These are phyloP conservation scores for Porites lutea DNA, from an alignment of 64 coral and sea anemone genomes.

Conservation along the genomic window DNA sequence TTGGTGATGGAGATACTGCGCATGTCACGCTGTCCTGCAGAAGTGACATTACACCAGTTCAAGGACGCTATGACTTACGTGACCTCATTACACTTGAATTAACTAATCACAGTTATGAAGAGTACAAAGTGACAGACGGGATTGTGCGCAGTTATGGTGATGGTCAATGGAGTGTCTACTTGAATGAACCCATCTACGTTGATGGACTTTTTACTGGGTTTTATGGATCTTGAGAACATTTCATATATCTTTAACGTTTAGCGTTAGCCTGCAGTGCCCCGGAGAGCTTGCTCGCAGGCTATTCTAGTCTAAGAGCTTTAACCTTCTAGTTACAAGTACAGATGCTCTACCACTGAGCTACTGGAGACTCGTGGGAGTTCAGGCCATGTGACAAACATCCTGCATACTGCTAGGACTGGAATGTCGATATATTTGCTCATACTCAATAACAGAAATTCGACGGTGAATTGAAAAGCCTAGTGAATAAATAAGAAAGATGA, in stretches of 20 bases:
- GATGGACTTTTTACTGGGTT: constrained; percentile 51
- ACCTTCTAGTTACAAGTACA: no score
- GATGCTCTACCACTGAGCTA: no score
- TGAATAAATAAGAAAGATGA: no score
- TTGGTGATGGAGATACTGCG: constrained; percentile 32
- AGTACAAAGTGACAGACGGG: background rate
- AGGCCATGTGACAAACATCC: no score
- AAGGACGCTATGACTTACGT: constrained; percentile 44
- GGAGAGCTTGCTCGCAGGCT: no score
- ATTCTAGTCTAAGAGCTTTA: no score
- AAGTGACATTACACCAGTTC: constrained; percentile 25
- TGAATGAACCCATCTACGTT: constrained; percentile 27
- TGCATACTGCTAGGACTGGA: no score
- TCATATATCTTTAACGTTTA: background rate
- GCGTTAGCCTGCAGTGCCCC: no score
- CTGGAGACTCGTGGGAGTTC: no score
- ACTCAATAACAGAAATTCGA: no score
- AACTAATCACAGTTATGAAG: background rate
- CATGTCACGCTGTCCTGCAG: constrained; percentile 22
- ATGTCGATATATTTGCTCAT: no score
- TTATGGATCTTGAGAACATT: background rate
- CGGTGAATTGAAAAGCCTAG: no score
- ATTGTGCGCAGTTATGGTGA: background rate
- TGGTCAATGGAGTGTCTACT: constrained; percentile 37
- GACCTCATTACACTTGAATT: constrained; percentile 33